Conservation (phyloP, 2,888 invertebrate species). For the Bibio marci region DNA sequence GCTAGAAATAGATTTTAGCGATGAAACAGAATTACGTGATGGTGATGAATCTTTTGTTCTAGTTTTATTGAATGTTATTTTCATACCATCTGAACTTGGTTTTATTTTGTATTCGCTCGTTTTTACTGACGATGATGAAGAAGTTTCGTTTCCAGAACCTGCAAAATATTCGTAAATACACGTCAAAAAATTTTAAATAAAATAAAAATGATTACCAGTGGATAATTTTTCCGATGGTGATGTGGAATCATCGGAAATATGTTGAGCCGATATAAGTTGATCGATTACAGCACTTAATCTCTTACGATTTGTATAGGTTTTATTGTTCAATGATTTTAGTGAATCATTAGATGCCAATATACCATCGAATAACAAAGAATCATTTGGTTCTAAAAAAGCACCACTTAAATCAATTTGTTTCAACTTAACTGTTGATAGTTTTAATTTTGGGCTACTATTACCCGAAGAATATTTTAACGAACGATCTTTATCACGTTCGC, state of each 20-base stretch:
- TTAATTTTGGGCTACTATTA: conserved; percentile 46
- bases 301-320: conserved; percentile 1
- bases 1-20: conserved; percentile 26
- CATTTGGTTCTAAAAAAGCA: conserved; percentile 13
- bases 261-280: conserved; percentile 60
- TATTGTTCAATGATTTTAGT: conserved; percentile 10
- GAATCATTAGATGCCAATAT: conserved; percentile 3
- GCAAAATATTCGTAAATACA: conserved; percentile 15
- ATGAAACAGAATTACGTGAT: conserved; percentile 24
- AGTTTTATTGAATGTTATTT: conserved; percentile 82
- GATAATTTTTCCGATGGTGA: background rate
- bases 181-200: conserved; percentile 20
- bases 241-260: conserved; percentile 10
- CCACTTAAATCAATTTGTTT: conserved; percentile 48
- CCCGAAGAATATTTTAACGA: conserved; percentile 25
- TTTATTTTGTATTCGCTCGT: conserved; percentile 81
- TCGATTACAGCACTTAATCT: conserved; percentile 68
- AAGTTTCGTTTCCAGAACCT: background rate
- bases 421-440: conserved; percentile 44
- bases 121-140: conserved; percentile 33
- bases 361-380: conserved; percentile 3
- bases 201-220: conserved; percentile 6
- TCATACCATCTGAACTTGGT: conserved; percentile 70
- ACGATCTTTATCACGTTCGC: conserved; percentile 6
- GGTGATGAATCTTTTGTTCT: conserved; percentile 48